Percentiles rank a stretch among this genome's conserved stretches.
Conservation (phyloP, 2,888 invertebrate species). For the Scelioninae gen. 1 region DNA sequence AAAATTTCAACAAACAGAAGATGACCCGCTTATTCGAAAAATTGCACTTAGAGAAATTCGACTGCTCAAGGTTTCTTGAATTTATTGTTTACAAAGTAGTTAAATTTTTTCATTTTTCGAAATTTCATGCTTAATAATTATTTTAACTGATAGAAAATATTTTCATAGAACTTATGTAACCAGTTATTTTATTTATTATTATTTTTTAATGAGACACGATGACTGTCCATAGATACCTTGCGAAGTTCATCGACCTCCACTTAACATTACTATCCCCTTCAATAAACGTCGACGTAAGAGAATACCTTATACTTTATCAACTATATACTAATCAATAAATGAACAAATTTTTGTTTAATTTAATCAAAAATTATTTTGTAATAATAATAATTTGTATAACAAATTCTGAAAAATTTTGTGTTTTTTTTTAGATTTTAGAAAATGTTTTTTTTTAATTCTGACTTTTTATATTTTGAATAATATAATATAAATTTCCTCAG, state of each 20-base stretch:
- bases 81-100: too few relatives aligned
- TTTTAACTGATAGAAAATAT: background rate
- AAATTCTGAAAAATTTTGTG: too few relatives aligned
- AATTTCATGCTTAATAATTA: background rate
- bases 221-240: slow-evolving; percentile 23
- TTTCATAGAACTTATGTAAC: background rate
- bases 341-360: background rate
- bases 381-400: too few relatives aligned
- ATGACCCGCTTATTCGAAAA: slow-evolving; percentile 97
- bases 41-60: slow-evolving; percentile 97
- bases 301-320: slow-evolving; percentile 12
- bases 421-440: too few relatives aligned
- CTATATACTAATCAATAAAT: slow-evolving; percentile 10
- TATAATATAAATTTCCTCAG: too few relatives aligned
- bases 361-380: background rate
- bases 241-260: slow-evolving; percentile 40
- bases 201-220: slow-evolving; percentile 13
- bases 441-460: too few relatives aligned
- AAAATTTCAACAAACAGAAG: slow-evolving; percentile 98
- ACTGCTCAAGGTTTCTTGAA: slow-evolving; percentile 92
- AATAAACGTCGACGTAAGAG: slow-evolving; percentile 14
- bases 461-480: too few relatives aligned
- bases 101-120: slow-evolving; percentile 2
- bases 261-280: slow-evolving; percentile 33
- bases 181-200: background rate